A percentile compares a stretch with the other conserved stretches of the same genome.
These are phyloP conservation scores for Propithecus deckenii DNA, from an alignment of 2,797 vertebrate genomes.

Conservation along the genomic window DNA sequence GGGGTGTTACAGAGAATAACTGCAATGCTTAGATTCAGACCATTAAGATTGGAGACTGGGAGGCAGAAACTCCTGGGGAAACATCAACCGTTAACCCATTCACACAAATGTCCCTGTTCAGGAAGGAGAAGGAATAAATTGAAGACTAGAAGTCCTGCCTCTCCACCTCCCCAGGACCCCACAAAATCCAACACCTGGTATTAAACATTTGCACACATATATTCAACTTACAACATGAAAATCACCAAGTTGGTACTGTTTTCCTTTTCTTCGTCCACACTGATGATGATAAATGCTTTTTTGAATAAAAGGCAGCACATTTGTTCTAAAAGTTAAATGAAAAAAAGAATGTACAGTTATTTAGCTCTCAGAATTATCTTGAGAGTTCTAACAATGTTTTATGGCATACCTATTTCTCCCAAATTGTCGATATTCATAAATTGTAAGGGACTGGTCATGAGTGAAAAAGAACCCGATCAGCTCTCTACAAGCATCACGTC, in stretches of 20 bases:
- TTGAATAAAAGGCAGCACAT: constrained; percentile 87
- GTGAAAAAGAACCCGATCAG: constrained; percentile 88
- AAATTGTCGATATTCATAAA: constrained; percentile 89
- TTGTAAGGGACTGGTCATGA: constrained; percentile 85
- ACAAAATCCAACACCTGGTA: neutral
- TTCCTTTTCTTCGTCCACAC: constrained; percentile 82
- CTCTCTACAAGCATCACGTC: constrained; percentile 87
- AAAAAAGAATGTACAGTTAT: constrained; percentile 51
- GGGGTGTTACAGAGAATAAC: neutral
- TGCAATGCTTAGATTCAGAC: neutral
- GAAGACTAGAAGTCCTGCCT: neutral
- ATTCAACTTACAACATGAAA: constrained; percentile 83
- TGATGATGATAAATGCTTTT: constrained; percentile 86
- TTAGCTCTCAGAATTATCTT: neutral
- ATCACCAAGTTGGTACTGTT: constrained; percentile 83
- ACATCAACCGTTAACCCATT: neutral
- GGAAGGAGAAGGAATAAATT: neutral
- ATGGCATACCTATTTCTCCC: constrained; percentile 87
- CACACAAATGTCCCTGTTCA: neutral
- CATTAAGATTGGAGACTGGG: neutral
- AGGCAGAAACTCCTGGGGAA: neutral
- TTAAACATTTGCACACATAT: neutral
- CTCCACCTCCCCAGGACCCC: neutral
- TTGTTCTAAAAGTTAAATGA: constrained; percentile 82
- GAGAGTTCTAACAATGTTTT: neutral